These are phyloP conservation scores for Laothoe populi DNA, from an alignment of 2,888 invertebrate genomes.

Conservation along the genomic window DNA sequence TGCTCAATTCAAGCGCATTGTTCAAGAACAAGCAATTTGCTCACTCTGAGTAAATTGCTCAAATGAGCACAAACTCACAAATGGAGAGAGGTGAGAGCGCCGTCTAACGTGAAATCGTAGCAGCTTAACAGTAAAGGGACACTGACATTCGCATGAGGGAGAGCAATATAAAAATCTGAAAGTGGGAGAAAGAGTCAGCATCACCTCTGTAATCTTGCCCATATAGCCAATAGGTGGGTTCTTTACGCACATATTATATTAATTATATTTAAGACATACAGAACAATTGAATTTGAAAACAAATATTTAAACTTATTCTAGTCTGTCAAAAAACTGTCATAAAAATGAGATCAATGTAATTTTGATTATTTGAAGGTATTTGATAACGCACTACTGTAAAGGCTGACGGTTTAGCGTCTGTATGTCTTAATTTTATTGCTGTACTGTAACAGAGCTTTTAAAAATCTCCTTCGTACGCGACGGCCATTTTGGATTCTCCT, in stretches of 20 bases:
- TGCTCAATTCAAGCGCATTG: slow-evolving; percentile 20
- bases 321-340: background rate
- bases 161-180: slow-evolving; percentile 39
- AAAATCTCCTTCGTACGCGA: slow-evolving; percentile 16
- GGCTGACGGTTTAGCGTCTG: slow-evolving; percentile 1
- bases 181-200: slow-evolving; percentile 38
- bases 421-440: slow-evolving; percentile 16
- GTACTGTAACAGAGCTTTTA: slow-evolving; percentile 23
- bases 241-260: slow-evolving; percentile 27
- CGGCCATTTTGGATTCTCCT: slow-evolving; percentile 3
- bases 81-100: slow-evolving; percentile 30
- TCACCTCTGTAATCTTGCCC: slow-evolving; percentile 39
- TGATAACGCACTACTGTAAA: background rate
- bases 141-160: slow-evolving; percentile 37
- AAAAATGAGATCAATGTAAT: slow-evolving; percentile 7
- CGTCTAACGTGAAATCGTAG: slow-evolving; percentile 32
- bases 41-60: slow-evolving; percentile 17
- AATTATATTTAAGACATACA: slow-evolving; percentile 16
- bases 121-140: slow-evolving; percentile 32
- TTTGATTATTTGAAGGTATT: slow-evolving; percentile 2
- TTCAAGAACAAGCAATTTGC: slow-evolving; percentile 30
- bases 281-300: slow-evolving; percentile 8
- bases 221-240: slow-evolving; percentile 45
- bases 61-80: slow-evolving; percentile 21
- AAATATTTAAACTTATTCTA: background rate